Evolutionary conservation across 1,140 invertebrate species (phyloP).

Genomic region (silkworm (Bombyx mori)): DNA sequence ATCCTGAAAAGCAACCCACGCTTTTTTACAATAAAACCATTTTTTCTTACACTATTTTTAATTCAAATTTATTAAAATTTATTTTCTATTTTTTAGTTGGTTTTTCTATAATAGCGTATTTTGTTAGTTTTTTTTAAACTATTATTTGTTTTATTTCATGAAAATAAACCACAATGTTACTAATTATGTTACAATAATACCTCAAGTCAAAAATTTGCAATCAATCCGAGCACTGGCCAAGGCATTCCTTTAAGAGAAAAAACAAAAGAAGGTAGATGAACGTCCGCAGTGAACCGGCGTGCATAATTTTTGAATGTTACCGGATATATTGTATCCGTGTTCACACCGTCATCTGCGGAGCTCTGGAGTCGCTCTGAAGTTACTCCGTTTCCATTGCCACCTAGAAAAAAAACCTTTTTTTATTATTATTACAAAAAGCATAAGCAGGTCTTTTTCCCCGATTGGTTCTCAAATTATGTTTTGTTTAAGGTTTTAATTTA

Average conservation of each 20-base stretch:
- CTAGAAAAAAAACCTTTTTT: slow-evolving; percentile 24
- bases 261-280: slow-evolving; percentile 16
- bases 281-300: neutral
- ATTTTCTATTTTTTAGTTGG: too few relatives aligned
- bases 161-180: neutral
- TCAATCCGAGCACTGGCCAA: slow-evolving; percentile 52
- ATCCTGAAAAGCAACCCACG: too few relatives aligned
- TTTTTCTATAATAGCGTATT: too few relatives aligned
- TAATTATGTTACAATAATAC: slow-evolving; percentile 1
- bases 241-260: slow-evolving; percentile 35
- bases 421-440: too few relatives aligned
- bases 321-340: neutral
- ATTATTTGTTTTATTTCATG: neutral
- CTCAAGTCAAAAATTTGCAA: neutral
- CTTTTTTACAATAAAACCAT: too few relatives aligned
- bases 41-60: too few relatives aligned
- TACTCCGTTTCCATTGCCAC: slow-evolving; percentile 66
- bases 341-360: slow-evolving; percentile 9
- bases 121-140: too few relatives aligned
- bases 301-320: neutral
- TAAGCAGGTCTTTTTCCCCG: too few relatives aligned
- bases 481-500: too few relatives aligned
- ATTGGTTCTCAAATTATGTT: too few relatives aligned
- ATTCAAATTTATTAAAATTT: too few relatives aligned
- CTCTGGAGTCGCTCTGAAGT: slow-evolving; percentile 26